Evolutionary conservation across 2,888 invertebrate species (phyloP).

Genomic region (Tridacna gigas): DNA sequence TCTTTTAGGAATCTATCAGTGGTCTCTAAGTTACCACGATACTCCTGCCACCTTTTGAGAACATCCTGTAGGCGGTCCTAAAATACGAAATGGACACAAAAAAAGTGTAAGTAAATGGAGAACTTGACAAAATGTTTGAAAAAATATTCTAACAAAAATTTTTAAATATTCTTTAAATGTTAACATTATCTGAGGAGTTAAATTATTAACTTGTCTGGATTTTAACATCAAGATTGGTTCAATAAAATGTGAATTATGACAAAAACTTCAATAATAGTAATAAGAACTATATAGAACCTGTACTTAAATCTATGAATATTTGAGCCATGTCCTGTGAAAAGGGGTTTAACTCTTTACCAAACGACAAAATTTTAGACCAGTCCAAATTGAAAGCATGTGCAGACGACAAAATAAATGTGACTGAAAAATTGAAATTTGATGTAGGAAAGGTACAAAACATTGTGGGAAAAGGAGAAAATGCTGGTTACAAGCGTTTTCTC

Average conservation of each 20-base stretch:
- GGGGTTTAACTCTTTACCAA: no score
- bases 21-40: slow-evolving; percentile 91
- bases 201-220: not conserved
- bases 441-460: no score
- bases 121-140: not conserved
- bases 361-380: no score
- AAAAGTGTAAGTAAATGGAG: not conserved
- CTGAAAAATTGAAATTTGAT: no score
- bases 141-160: no score
- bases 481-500: no score
- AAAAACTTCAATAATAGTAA: not conserved
- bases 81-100: slow-evolving; percentile 11
- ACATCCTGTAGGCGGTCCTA: slow-evolving; percentile 93
- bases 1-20: slow-evolving; percentile 79
- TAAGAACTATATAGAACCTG: not conserved
- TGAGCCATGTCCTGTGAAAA: no score
- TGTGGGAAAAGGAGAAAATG: no score
- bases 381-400: no score
- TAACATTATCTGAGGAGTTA: not conserved
- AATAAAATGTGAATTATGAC: not conserved
- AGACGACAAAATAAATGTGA: no score
- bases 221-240: not conserved
- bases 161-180: no score
- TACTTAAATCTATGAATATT: not conserved
- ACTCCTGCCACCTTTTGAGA: slow-evolving; percentile 95